A percentile compares a stretch with the other conserved stretches of the same genome.
Evolutionary conservation across 1,140 invertebrate species (phyloP).

Genomic region (Drosophila trapezifrons): DNA sequence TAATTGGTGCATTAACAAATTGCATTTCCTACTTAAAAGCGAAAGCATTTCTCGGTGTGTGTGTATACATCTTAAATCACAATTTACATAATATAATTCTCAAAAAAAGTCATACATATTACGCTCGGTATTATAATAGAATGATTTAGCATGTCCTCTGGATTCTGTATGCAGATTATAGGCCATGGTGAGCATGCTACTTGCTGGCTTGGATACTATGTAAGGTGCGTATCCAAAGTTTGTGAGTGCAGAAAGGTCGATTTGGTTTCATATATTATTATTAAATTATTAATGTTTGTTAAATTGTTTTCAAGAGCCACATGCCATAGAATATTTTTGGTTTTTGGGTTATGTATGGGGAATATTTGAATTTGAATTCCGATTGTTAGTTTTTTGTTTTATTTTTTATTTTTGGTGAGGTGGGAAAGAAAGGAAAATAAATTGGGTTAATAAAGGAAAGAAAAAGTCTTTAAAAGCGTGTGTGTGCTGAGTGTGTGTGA

Average conservation of each 20-base stretch:
- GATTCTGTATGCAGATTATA: slow-evolving; percentile 31
- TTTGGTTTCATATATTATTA: slow-evolving; percentile 22
- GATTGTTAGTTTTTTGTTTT: slow-evolving; percentile 41
- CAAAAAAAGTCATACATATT: slow-evolving; percentile 23
- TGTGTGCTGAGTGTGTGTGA: slow-evolving; percentile 8
- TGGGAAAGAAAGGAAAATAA: slow-evolving; percentile 44
- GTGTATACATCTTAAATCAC: slow-evolving; percentile 17
- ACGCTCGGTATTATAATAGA: slow-evolving; percentile 12
- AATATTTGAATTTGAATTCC: slow-evolving; percentile 33
- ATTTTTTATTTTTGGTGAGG: background rate
- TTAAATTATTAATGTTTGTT: slow-evolving; percentile 8
- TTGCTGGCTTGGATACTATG: slow-evolving; percentile 69
- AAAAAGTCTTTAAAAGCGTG: slow-evolving; percentile 19
- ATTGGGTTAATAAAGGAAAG: slow-evolving; percentile 41
- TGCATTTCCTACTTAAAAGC: slow-evolving; percentile 62
- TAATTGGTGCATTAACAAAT: slow-evolving; percentile 40
- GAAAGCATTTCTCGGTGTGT: slow-evolving; percentile 29
- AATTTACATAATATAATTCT: slow-evolving; percentile 16
- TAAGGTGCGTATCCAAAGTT: slow-evolving; percentile 8
- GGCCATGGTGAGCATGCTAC: slow-evolving; percentile 60
- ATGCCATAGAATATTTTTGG: slow-evolving; percentile 30
- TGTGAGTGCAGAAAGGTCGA: slow-evolving; percentile 10
- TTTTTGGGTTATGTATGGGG: slow-evolving; percentile 18
- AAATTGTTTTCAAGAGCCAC: slow-evolving; percentile 27
- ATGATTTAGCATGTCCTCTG: slow-evolving; percentile 19